A percentile compares a stretch with the other conserved stretches of the same genome.
phyloP scores from a whole-genome alignment of 2,113 vertebrate genomes.

The Oncorhynchus mykiss region DNA sequence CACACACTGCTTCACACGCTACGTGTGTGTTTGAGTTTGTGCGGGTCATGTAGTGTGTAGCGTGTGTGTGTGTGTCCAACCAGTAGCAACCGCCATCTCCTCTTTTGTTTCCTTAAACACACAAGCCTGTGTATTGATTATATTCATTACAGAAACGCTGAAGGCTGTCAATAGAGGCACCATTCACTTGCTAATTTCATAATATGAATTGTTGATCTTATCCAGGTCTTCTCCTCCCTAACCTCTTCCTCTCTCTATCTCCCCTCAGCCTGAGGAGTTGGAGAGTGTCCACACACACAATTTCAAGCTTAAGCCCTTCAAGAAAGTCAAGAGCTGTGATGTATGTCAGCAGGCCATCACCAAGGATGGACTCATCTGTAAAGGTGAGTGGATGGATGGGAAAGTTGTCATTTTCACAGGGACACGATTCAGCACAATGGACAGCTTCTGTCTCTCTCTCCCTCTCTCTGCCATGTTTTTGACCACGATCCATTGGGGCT shows the following conservation, averaged over 20 bases:
- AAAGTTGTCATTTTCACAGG: too few species aligned
- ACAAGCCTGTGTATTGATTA: too few species aligned
- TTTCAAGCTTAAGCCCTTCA: conserved; percentile 94
- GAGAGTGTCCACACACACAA: conserved; percentile 85
- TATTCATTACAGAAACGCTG: too few species aligned
- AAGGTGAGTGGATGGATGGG: conserved; percentile 76
- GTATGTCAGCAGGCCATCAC: conserved; percentile 94
- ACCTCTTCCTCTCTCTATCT: not conserved
- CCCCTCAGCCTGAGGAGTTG: conserved; percentile 85
- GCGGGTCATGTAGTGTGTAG: not conserved
- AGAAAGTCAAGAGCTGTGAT: conserved; percentile 91
- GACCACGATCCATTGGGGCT: not conserved
- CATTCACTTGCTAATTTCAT: too few species aligned
- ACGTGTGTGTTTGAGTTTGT: conserved; percentile 20
- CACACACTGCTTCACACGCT: conserved; percentile 7
- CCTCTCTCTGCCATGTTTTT: not conserved
- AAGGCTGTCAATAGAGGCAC: too few species aligned
- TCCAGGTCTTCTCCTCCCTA: not conserved
- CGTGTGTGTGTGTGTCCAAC: not conserved
- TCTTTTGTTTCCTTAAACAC: too few species aligned
- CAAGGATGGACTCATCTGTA: conserved; percentile 89
- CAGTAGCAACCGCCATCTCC: not conserved
- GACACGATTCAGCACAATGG: not conserved
- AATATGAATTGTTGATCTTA: too few species aligned
- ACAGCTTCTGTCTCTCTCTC: not conserved